Evolutionary conservation across 2,113 vertebrate species (phyloP), one percentile per base, ranked within the genome.

Genomic region (Pyxicephalus adspersus): DNA sequence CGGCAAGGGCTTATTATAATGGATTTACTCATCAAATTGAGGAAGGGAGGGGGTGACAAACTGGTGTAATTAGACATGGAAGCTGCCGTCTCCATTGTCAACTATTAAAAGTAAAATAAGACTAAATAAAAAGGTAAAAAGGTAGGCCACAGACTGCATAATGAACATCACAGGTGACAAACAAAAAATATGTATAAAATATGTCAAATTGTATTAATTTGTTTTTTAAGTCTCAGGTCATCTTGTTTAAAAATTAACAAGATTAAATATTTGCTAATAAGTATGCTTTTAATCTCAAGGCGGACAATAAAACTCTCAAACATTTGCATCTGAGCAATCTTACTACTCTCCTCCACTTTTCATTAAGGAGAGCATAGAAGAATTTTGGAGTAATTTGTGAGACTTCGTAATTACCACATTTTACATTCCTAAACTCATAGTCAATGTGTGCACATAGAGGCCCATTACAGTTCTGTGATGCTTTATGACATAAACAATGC

Each of bases 401-500:
- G 60, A 7, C 23, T 28, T 25, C 26, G 29, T 77, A 77, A 77
- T 75, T 65, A 58, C 71, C 51, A 26, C 80, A 58, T 82, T 82
- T 82, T 66, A 75, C 29, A 75, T 82, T 75, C 61, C n/a, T 74
- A 50, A 54, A 64, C 79, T 65, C 26, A n/a, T 6, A 19, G 25
- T 23, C 16, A 34, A 58, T 18, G 23, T 17, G 26, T 31, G 26
- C 20, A 20, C 22, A 52, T 51, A 28, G 55, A 71, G 23, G 57
- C 28, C 50, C 18, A 74, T 74, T 57, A 75, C 63, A 20, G 68
- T 51, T 66, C 61, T 38, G 68, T 54, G 23, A 75, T 82, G 70
- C 71, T 82, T 82, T 82, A 75, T 82, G 80, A 82, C 71, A 75
- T 82, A 70, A 82, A 58, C 28, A 6, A 20, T 50, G 34, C 61